Conservation (phyloP, 2,888 invertebrate species). For the Scelioninae gen. 2 region DNA sequence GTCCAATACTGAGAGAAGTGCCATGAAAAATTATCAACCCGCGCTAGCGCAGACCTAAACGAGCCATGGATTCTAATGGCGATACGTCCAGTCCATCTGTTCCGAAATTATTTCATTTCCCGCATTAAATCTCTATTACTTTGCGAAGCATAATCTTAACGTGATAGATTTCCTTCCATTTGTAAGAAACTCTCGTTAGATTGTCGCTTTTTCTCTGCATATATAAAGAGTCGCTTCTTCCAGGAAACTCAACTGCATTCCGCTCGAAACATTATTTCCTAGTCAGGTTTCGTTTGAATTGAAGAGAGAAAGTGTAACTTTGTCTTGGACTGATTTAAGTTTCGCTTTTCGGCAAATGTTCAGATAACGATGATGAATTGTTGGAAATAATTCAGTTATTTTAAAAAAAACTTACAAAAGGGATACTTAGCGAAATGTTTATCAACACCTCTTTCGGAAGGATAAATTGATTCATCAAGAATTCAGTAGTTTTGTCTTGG, state of each 20-base stretch:
- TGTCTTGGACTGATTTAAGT: slow-evolving; percentile 15
- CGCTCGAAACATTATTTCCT: slow-evolving; percentile 45
- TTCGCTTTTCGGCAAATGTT: slow-evolving; percentile 8
- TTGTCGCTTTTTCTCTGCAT: slow-evolving; percentile 56
- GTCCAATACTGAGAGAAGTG: slow-evolving; percentile 25
- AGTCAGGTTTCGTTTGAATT: no score
- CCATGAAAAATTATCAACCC: slow-evolving; percentile 62
- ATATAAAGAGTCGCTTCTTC: slow-evolving; percentile 41
- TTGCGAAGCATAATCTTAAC: slow-evolving; percentile 56
- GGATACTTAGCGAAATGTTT: no score
- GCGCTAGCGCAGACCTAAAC: slow-evolving; percentile 50
- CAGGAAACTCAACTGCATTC: slow-evolving; percentile 27
- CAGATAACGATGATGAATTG: slow-evolving; percentile 7
- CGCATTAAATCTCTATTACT: slow-evolving; percentile 60
- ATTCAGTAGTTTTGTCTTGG: no score
- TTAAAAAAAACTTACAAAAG: no score
- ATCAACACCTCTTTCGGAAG: no score
- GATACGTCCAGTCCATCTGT: slow-evolving; percentile 59
- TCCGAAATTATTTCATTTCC: slow-evolving; percentile 58
- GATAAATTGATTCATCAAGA: no score
- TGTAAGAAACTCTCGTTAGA: slow-evolving; percentile 59
- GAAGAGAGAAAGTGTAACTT: no score
- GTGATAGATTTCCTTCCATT: slow-evolving; percentile 58
- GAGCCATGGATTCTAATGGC: slow-evolving; percentile 59
- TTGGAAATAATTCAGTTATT: no score